phyloP scores from a whole-genome alignment of 2,113 vertebrate genomes.

The Dicentrarchus labrax region DNA sequence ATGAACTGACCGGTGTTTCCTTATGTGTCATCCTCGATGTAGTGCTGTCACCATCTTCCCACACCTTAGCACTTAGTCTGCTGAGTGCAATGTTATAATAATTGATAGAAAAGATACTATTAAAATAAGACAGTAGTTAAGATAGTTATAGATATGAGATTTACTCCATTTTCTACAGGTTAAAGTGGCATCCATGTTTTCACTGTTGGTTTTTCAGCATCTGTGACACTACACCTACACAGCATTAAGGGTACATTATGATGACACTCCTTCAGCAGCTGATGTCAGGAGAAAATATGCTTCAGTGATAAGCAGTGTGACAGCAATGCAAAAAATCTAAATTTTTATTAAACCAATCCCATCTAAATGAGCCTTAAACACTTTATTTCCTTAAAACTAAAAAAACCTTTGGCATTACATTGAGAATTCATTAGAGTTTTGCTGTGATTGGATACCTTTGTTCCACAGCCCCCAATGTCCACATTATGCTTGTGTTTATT shows the following conservation, averaged over 20 bases:
- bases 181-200: background rate
- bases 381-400: too few relatives aligned
- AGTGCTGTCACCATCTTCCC: background rate
- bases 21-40: background rate
- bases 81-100: background rate
- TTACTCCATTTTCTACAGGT: background rate
- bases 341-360: background rate
- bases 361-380: background rate
- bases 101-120: background rate
- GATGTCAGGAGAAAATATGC: background rate
- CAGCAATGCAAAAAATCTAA: background rate
- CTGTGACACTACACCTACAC: background rate
- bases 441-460: background rate
- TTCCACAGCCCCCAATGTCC: background rate
- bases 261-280: background rate
- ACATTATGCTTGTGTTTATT: background rate
- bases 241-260: background rate
- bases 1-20: background rate
- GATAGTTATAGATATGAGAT: background rate
- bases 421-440: background rate
- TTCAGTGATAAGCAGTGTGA: background rate
- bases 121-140: background rate
- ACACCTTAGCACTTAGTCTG: background rate
- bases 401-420: too few relatives aligned
- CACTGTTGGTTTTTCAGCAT: background rate